phyloP scores from a whole-genome alignment of 2,797 vertebrate genomes.

The Xiphophorus birchmanni region DNA sequence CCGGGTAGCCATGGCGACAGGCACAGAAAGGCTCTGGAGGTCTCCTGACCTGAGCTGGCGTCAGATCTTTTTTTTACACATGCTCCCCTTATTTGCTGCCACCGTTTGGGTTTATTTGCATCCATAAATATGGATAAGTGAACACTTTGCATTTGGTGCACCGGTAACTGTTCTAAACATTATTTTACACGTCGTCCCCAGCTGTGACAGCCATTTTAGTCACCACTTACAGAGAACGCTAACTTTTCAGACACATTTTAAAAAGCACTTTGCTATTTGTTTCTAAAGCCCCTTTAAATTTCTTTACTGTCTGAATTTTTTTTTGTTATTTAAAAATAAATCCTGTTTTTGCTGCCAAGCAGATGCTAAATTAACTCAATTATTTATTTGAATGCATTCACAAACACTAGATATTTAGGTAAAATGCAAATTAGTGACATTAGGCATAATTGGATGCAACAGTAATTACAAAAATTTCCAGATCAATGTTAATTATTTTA shows the following conservation, averaged over 20 bases:
- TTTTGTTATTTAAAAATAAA: not conserved
- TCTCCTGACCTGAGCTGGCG: slow-evolving; percentile 60
- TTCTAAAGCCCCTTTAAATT: not conserved
- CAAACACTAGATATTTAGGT: not conserved
- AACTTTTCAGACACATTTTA: not conserved
- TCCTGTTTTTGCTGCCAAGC: not conserved
- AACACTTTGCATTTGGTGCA: slow-evolving; percentile 26
- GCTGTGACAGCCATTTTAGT: not conserved
- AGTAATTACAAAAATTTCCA: not conserved
- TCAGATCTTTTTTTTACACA: slow-evolving; percentile 55
- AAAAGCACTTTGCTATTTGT: not conserved
- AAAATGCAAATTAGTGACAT: not conserved
- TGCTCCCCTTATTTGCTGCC: slow-evolving; percentile 33
- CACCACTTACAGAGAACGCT: not conserved
- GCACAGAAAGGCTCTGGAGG: slow-evolving; percentile 45
- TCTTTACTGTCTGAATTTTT: not conserved
- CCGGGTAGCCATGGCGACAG: slow-evolving; percentile 64
- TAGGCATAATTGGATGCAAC: not conserved
- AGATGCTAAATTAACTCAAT: not conserved
- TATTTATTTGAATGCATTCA: not conserved
- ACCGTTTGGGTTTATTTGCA: slow-evolving; percentile 55
- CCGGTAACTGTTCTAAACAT: slow-evolving; percentile 30
- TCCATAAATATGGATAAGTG: slow-evolving; percentile 61
- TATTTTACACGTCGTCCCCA: slow-evolving; percentile 3
- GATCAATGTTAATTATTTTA: not conserved